Conservation (phyloP, 2,888 invertebrate species). For the Dicyrtoma fusca region DNA sequence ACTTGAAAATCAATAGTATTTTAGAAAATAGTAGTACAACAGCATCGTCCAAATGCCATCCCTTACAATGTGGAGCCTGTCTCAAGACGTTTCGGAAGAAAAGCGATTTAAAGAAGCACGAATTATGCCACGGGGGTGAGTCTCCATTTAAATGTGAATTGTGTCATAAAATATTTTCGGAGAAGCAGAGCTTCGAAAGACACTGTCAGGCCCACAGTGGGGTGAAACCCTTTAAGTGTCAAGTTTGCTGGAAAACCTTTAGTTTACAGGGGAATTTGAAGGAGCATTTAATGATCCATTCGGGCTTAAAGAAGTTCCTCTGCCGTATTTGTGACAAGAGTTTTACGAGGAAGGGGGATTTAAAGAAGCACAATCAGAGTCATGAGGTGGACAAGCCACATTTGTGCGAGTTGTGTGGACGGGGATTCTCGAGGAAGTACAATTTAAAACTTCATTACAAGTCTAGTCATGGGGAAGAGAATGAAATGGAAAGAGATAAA, state of each 20-base stretch:
- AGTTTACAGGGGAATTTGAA: constrained; percentile 7
- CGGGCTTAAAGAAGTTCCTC: constrained; percentile 4
- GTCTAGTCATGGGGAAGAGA: background rate
- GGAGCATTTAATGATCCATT: constrained; percentile 11
- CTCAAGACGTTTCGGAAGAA: background rate
- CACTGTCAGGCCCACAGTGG: background rate
- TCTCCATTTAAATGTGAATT: background rate
- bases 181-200: background rate
- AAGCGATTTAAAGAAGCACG: background rate
- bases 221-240: constrained; percentile 4
- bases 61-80: background rate
- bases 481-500: no score
- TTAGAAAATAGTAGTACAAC: no score
- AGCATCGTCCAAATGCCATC: no score
- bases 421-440: constrained; percentile 7
- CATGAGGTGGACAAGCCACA: constrained; percentile 15
- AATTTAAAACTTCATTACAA: constrained; percentile 12
- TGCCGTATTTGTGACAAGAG: constrained; percentile 8
- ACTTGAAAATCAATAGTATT: no score
- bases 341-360: constrained; percentile 14
- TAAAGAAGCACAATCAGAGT: constrained; percentile 23
- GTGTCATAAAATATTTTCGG: background rate
- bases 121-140: background rate
- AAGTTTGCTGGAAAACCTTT: constrained; percentile 11
- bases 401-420: constrained; percentile 8